These are phyloP conservation scores for Suillia variegata DNA, from an alignment of 2,888 invertebrate genomes.

Conservation along the genomic window DNA sequence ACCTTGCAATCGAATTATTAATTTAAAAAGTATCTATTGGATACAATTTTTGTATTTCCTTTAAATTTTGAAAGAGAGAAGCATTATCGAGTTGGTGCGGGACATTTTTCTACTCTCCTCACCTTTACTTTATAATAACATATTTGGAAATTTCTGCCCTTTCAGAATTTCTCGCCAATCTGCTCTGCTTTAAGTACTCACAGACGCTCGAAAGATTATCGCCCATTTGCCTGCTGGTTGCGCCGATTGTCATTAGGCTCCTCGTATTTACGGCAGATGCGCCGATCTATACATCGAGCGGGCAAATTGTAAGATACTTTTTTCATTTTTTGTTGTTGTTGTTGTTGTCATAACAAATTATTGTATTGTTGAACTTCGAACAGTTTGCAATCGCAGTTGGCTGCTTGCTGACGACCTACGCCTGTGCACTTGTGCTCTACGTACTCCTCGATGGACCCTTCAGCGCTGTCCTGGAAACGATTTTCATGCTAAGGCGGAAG, in stretches of 20 bases:
- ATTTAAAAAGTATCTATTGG: too few species aligned
- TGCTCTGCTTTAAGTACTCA: constrained; percentile 61
- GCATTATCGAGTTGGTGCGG: too few species aligned
- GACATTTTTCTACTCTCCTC: too few species aligned
- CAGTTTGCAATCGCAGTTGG: constrained; percentile 45
- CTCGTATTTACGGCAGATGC: constrained; percentile 62
- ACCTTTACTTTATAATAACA: too few species aligned
- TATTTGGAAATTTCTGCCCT: neutral
- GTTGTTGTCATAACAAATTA: neutral
- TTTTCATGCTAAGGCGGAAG: constrained; percentile 7
- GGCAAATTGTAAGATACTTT: constrained; percentile 65
- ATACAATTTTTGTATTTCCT: too few species aligned
- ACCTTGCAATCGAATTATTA: too few species aligned
- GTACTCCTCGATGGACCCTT: constrained; percentile 68
- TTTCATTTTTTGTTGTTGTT: too few species aligned
- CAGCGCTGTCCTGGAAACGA: constrained; percentile 61
- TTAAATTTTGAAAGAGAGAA: too few species aligned
- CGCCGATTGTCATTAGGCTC: constrained; percentile 62
- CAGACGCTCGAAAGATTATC: constrained; percentile 66
- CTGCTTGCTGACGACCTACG: constrained; percentile 60
- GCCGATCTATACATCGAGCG: constrained; percentile 62
- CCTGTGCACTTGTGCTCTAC: constrained; percentile 62
- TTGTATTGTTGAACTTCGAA: too few species aligned
- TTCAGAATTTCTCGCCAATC: constrained; percentile 60
- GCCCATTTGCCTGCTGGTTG: constrained; percentile 65